Percentiles rank a stretch among this genome's conserved stretches.
Conservation (phyloP, 2,888 invertebrate genomes). For the Eristalis pertinax region DNA sequence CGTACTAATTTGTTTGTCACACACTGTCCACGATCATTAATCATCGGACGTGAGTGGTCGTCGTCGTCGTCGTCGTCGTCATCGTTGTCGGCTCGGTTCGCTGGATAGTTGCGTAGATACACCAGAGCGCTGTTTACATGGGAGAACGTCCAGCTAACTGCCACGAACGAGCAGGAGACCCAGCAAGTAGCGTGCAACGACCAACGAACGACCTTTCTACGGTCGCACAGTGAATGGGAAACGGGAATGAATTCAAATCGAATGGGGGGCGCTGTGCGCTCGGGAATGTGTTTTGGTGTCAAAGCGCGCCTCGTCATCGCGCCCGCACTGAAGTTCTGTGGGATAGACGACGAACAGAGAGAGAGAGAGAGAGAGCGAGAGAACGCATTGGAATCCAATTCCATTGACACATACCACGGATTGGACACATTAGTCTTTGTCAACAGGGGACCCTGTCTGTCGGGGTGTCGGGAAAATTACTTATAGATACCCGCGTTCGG, state of each 20-base stretch:
- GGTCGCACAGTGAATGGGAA: constrained; percentile 5
- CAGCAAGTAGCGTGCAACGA: not conserved
- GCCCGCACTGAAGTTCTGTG: constrained; percentile 28
- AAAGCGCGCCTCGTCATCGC: not conserved
- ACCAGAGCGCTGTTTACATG: not conserved
- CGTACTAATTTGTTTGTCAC: constrained; percentile 69
- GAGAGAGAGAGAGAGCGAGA: constrained; percentile 22
- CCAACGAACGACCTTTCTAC: constrained; percentile 44
- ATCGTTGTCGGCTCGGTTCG: not conserved
- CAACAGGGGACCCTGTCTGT: constrained; percentile 45
- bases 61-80: not conserved
- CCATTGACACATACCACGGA: constrained; percentile 36
- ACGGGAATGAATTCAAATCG: constrained; percentile 24
- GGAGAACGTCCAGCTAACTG: not conserved
- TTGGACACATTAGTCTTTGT: constrained; percentile 57
- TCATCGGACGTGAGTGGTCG: constrained; percentile 48
- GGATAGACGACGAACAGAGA: constrained; percentile 16
- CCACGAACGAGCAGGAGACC: not conserved
- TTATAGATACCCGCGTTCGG: constrained; percentile 38
- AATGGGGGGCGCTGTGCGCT: not conserved
- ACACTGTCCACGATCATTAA: constrained; percentile 64
- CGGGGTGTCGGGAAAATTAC: constrained; percentile 43
- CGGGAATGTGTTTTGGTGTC: constrained; percentile 32
- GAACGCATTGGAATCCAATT: constrained; percentile 61
- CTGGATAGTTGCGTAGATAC: not conserved